phyloP scores from a whole-genome alignment of 30 jellyfish, hydroid and myxozoan genomes.

The Aurelia sp. region DNA sequence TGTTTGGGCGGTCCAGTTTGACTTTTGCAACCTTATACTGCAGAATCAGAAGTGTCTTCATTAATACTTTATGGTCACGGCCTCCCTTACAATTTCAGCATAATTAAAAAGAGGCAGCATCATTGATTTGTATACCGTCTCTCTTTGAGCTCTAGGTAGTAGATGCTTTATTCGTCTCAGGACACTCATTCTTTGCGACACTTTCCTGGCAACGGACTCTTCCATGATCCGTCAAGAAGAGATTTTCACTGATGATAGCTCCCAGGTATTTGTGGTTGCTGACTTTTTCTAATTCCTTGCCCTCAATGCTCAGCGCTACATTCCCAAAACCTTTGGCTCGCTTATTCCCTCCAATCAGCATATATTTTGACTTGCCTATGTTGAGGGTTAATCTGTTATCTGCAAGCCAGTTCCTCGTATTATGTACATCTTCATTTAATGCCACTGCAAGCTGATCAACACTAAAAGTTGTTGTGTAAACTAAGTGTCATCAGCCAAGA shows the following conservation, averaged over 20 bases:
- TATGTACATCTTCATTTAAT: too few relatives aligned
- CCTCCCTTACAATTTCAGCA: conserved; percentile 51
- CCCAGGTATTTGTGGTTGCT: too few relatives aligned
- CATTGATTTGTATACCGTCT: conserved; percentile 38
- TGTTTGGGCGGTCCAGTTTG: neutral
- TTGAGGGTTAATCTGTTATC: too few relatives aligned
- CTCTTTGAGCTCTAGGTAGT: conserved; percentile 63
- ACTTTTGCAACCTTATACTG: conserved; percentile 53
- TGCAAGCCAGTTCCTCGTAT: too few relatives aligned
- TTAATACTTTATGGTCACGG: conserved; percentile 51
- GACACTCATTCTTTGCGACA: conserved; percentile 55
- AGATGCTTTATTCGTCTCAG: conserved; percentile 50
- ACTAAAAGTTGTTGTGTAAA: too few relatives aligned
- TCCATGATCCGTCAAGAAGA: conserved; percentile 14
- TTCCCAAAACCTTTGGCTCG: too few relatives aligned
- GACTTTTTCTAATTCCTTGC: too few relatives aligned
- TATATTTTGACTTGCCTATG: too few relatives aligned
- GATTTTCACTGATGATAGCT: too few relatives aligned
- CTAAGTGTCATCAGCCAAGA: too few relatives aligned
- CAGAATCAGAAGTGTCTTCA: conserved; percentile 40
- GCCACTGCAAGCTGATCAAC: too few relatives aligned
- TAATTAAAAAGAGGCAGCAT: conserved; percentile 50
- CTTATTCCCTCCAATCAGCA: too few relatives aligned
- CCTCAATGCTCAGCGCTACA: neutral
- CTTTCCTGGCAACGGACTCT: conserved; percentile 45